Conservation (phyloP, 2,888 invertebrate genomes). For the Athalia circularis region DNA sequence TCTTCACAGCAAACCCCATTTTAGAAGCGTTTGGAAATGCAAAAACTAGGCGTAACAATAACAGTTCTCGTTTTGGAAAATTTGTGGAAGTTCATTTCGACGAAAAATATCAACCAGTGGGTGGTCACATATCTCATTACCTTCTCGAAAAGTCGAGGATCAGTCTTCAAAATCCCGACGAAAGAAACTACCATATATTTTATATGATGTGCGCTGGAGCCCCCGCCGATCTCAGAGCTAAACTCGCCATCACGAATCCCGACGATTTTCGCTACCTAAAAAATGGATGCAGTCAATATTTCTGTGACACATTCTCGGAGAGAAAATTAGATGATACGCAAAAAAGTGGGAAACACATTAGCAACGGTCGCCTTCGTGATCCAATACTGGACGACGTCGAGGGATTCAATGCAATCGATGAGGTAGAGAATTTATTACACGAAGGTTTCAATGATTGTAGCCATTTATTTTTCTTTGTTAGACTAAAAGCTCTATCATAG, state of each 20-base stretch:
- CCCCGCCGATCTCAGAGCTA: conserved; percentile 84
- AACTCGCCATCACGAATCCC: conserved; percentile 86
- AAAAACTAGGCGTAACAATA: conserved; percentile 98
- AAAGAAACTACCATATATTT: conserved; percentile 98
- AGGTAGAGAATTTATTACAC: conserved; percentile 64
- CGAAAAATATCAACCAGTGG: conserved; percentile 90
- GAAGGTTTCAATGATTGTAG: not conserved
- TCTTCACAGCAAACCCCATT: conserved; percentile 90
- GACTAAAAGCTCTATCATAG: conserved; percentile 48
- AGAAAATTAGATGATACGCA: conserved; percentile 82
- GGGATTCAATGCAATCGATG: conserved; percentile 90
- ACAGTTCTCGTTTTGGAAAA: conserved; percentile 98
- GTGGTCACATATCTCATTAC: conserved; percentile 99
- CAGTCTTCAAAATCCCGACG: conserved; percentile 92
- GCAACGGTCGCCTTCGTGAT: conserved; percentile 88
- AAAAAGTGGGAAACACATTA: conserved; percentile 83
- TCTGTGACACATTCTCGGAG: conserved; percentile 84
- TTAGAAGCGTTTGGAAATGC: conserved; percentile 98
- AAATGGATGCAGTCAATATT: conserved; percentile 94
- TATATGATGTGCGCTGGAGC: conserved; percentile 97
- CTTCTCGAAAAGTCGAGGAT: conserved; percentile 95
- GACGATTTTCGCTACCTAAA: conserved; percentile 92
- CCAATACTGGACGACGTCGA: conserved; percentile 94
- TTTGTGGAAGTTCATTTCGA: conserved; percentile 99
- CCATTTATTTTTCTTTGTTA: conserved; percentile 42